These are phyloP conservation scores for Anguilla marmorata DNA, from an alignment of 2,797 vertebrate species.

Conservation along the genomic window DNA sequence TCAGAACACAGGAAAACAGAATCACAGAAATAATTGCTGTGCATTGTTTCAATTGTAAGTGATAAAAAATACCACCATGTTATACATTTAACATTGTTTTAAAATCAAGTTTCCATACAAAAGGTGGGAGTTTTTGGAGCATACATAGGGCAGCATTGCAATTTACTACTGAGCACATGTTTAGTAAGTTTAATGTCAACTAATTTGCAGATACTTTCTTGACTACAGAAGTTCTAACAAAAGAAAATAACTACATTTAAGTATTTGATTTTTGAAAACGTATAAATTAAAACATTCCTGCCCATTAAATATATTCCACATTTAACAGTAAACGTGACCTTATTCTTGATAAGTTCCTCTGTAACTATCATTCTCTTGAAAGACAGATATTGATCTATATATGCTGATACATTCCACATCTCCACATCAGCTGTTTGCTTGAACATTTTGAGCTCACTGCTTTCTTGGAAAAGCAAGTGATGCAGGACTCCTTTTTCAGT, in stretches of 20 bases:
- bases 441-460: not conserved
- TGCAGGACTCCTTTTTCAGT: not conserved
- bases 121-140: not conserved
- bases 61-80: conserved; percentile 4
- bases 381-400: not conserved
- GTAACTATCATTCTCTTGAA: not conserved
- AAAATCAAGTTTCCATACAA: not conserved
- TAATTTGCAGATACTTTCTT: not conserved
- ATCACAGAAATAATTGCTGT: not conserved
- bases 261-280: not conserved
- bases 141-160: not conserved
- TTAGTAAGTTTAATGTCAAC: not conserved
- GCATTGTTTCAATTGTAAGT: not conserved
- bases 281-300: not conserved
- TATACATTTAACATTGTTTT: not conserved
- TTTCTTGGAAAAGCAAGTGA: not conserved
- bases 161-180: not conserved
- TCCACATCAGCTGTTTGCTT: not conserved
- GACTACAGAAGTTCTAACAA: not conserved
- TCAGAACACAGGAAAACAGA: not conserved
- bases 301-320: not conserved
- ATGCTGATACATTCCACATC: not conserved
- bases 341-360: not conserved
- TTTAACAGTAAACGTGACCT: not conserved
- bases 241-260: not conserved